Conservation (phyloP, 2,113 vertebrate species). For the Oreocharis arfaki region DNA sequence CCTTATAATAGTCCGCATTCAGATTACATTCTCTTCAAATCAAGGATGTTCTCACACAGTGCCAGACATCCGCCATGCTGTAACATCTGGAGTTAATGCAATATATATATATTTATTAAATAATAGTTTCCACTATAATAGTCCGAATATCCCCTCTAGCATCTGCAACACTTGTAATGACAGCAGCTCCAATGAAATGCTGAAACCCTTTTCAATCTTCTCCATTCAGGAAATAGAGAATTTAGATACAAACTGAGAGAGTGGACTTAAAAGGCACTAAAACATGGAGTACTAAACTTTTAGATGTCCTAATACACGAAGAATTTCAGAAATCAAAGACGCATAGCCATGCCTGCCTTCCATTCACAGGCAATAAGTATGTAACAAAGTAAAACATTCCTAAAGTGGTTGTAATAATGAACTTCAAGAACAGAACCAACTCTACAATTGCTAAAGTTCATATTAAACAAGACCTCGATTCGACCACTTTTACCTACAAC, state of each 20-base stretch:
- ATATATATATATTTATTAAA: not conserved
- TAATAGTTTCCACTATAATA: not conserved
- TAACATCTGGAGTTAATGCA: not conserved
- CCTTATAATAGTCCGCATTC: no score
- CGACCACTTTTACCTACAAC: not conserved
- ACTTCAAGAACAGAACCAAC: not conserved
- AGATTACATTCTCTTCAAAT: not conserved
- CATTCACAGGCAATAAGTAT: not conserved
- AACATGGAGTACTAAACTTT: not conserved
- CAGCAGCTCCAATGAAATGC: not conserved
- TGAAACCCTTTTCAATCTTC: not conserved
- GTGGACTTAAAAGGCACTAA: not conserved
- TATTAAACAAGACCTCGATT: not conserved
- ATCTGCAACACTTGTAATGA: not conserved
- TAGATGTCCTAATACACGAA: not conserved
- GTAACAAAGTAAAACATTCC: not conserved
- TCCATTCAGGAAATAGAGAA: not conserved
- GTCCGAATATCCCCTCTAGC: not conserved
- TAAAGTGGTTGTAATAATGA: not conserved
- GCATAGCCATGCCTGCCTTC: not conserved
- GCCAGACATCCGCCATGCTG: not conserved
- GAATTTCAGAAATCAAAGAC: not conserved
- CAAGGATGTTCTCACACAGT: not conserved
- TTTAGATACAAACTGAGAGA: not conserved
- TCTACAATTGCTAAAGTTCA: not conserved